These are phyloP conservation scores for Mayetiola destructor DNA, from an alignment of 2,888 invertebrate species.

Conservation along the genomic window DNA sequence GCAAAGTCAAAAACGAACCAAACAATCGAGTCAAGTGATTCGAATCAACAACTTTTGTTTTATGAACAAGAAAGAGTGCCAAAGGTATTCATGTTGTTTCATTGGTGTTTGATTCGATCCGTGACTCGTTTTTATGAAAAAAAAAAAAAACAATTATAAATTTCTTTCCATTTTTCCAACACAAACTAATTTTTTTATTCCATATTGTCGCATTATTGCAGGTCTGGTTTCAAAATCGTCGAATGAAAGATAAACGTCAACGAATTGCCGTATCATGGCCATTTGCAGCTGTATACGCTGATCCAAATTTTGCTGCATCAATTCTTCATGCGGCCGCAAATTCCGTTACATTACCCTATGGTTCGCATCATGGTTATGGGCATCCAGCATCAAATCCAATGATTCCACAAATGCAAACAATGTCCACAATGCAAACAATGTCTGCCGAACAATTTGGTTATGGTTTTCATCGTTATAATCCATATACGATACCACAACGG, in stretches of 20 bases:
- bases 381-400: constrained; percentile 44
- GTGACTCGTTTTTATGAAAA: too few relatives aligned
- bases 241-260: constrained; percentile 80
- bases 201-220: constrained; percentile 41
- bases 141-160: too few relatives aligned
- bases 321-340: constrained; percentile 79
- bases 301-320: constrained; percentile 85
- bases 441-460: constrained; percentile 42
- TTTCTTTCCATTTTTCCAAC: too few relatives aligned
- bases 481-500: constrained; percentile 39
- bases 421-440: constrained; percentile 36
- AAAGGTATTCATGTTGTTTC: too few relatives aligned
- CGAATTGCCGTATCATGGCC: constrained; percentile 94
- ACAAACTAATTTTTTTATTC: too few relatives aligned
- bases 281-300: constrained; percentile 83
- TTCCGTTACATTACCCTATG: constrained; percentile 49
- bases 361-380: too few relatives aligned
- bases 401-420: constrained; percentile 39
- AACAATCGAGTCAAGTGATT: too few relatives aligned
- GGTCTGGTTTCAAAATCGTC: constrained; percentile 73
- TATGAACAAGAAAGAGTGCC: too few relatives aligned
- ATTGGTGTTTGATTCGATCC: too few relatives aligned
- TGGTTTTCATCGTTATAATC: constrained; percentile 34
- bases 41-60: too few relatives aligned
- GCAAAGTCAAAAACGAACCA: too few relatives aligned